Evolutionary conservation across 2,113 vertebrate species (phyloP).

Genomic region (Pica pica): DNA sequence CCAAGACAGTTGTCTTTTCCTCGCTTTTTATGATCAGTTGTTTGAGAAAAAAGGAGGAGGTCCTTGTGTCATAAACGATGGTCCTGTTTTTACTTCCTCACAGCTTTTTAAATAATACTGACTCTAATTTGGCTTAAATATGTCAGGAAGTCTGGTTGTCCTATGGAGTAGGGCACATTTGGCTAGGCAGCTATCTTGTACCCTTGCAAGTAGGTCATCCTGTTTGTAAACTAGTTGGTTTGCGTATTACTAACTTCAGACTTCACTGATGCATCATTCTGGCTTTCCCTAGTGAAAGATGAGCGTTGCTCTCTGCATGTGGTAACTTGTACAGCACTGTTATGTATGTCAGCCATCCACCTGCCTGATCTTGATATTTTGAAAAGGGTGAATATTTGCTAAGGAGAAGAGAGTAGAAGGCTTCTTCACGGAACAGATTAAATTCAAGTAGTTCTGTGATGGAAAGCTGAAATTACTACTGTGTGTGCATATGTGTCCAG

Average conservation of each 20-base stretch:
- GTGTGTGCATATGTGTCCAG: background rate
- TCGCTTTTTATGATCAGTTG: background rate
- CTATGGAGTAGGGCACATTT: background rate
- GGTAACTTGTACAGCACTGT: background rate
- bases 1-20: background rate
- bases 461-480: background rate
- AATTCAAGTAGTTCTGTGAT: background rate
- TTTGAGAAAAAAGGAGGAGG: background rate
- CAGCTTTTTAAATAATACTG: background rate
- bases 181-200: background rate
- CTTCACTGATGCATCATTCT: background rate
- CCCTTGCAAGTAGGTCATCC: background rate
- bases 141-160: background rate
- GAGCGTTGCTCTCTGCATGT: background rate
- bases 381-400: background rate
- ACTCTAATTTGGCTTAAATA: background rate
- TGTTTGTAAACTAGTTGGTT: background rate
- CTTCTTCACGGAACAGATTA: background rate
- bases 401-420: background rate
- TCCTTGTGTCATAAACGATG: background rate
- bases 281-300: background rate
- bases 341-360: background rate
- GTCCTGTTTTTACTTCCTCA: background rate
- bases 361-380: background rate
- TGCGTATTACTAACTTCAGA: background rate